phyloP scores from a whole-genome alignment of 2,113 vertebrate species.

The Turnix velox region DNA sequence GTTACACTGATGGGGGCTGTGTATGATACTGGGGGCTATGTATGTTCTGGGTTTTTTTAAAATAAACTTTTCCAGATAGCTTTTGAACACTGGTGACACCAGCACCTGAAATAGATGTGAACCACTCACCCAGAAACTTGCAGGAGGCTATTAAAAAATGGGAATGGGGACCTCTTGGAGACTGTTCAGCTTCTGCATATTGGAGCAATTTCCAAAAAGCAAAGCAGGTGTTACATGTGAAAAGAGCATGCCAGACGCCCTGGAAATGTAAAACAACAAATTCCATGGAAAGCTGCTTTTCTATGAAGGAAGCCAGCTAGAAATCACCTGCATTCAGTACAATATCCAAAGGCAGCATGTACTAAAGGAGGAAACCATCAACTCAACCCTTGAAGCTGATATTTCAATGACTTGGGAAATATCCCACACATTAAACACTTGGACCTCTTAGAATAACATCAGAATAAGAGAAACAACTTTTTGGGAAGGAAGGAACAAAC shows the following conservation, averaged over 20 bases:
- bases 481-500: not conserved
- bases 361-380: not conserved
- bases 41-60: not conserved
- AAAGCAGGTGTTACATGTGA: not conserved
- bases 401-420: slow-evolving; percentile 1
- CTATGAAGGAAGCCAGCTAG: not conserved
- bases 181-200: not conserved
- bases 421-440: not conserved
- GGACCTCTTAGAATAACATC: not conserved
- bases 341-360: not conserved
- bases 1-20: not conserved
- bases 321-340: not conserved
- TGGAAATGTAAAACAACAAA: fast-evolving
- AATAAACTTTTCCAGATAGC: not conserved
- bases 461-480: not conserved
- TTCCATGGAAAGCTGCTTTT: not conserved
- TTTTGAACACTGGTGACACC: not conserved
- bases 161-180: not conserved
- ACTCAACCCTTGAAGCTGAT: not conserved
- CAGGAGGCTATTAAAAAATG: not conserved
- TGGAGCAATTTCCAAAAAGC: not conserved
- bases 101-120: not conserved
- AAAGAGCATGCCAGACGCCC: not conserved
- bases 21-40: not conserved
- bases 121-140: not conserved